A percentile compares a stretch with the other conserved stretches of the same genome.
Evolutionary conservation across 2,888 invertebrate species (phyloP).

Genomic region (Eurytoma adleriae): DNA sequence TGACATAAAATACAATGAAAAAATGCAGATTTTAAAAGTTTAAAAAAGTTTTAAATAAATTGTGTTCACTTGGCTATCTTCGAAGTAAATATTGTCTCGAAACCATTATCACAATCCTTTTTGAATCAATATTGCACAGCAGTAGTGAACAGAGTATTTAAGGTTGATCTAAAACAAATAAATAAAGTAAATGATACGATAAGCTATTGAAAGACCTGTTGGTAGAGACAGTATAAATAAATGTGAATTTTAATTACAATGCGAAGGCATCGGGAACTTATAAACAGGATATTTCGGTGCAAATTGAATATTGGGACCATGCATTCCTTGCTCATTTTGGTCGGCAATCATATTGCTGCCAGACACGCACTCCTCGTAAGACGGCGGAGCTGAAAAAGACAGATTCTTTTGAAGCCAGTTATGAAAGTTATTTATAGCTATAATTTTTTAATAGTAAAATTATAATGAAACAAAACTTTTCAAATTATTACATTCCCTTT

Average conservation of each 20-base stretch:
- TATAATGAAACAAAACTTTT: too few species aligned
- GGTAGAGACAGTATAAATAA: neutral
- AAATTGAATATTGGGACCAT: conserved; percentile 37
- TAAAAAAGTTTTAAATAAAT: too few species aligned
- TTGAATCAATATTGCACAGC: neutral
- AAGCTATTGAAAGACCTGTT: neutral
- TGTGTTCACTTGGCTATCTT: too few species aligned
- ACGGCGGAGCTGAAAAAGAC: conserved; percentile 58
- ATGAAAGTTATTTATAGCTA: conserved; percentile 5
- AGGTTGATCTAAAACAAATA: conserved; percentile 31
- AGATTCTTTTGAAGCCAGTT: conserved; percentile 27
- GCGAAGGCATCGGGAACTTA: conserved; percentile 39
- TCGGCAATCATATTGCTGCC: conserved; percentile 40
- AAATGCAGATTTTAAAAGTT: too few species aligned
- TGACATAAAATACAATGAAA: too few species aligned
- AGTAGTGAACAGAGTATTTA: neutral
- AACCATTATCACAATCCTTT: conserved; percentile 41
- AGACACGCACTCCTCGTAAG: conserved; percentile 56
- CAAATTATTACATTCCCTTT: too few species aligned
- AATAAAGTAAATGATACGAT: neutral
- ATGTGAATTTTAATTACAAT: conserved; percentile 25
- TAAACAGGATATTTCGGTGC: conserved; percentile 47
- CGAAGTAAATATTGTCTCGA: conserved; percentile 2
- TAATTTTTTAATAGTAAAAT: neutral
- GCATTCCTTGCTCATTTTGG: conserved; percentile 32